Evolutionary conservation across 2,797 vertebrate genomes (phyloP), one percentile per base, ranked within the genome.

Genomic region (Vultur gryphus): DNA sequence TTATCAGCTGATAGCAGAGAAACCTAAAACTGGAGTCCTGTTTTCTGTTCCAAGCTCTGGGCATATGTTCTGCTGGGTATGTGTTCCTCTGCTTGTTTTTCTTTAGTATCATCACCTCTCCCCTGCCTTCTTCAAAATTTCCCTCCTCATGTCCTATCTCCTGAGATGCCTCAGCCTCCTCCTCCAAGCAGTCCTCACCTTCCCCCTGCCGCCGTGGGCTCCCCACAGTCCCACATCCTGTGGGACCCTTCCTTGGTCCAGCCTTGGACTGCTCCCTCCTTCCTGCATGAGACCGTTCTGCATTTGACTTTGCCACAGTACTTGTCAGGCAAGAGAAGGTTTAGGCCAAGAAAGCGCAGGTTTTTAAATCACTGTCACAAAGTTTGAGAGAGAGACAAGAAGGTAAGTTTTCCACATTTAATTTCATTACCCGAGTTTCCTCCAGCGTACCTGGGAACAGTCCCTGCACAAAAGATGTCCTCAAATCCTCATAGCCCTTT

Each of bases 21-120:
- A 93, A 91, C 67, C 87, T 92, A 82, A 95, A 96, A 94, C 46
- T 58, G 61, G 44, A 96, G 65, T 23, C 33, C 55, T 84, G 29
- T 41, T 94, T 84, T 79, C 73, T 69, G 61, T 88, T 96, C 54
- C 84, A 72, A 16, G 51, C 21, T 92, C 73, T 48, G 43, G 80
- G 58, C 80, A 51, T 95, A 84, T 92, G 86, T 89, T 93, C 83
- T 76, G 12, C 61, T 72, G 61, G 25, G 9, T 88, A 43, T 49
- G 33, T 81, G 49, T 81, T 91, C 51, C 25, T 81, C 83, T 90
- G 52, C 82, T 86, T 91, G 37, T 84, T 93, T 88, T 59, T 57
- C 46, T 78, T 46, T 72, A 49, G 14, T 39, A 37, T 69, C 59
- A 49, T 37, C 69, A 59, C 37, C 46, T 76, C 72, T 88, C 72